These are phyloP conservation scores for Colletes latitarsis DNA, from an alignment of 1,140 invertebrate species.

Conservation along the genomic window DNA sequence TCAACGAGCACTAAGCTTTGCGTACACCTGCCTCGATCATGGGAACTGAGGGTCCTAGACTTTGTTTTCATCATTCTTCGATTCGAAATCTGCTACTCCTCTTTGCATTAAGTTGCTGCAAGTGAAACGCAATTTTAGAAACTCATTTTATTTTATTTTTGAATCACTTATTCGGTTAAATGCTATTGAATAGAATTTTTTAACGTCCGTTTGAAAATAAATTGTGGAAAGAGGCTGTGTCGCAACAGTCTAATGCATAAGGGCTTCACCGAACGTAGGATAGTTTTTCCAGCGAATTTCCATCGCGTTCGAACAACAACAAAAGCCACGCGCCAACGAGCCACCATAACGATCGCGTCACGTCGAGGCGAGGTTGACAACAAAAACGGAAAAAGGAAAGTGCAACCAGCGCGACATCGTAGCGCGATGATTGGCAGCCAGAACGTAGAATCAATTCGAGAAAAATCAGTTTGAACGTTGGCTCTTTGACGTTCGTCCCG, in stretches of 20 bases:
- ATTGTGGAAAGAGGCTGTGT: no score
- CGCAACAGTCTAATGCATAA: no score
- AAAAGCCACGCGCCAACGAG: not conserved
- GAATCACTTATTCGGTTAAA: no score
- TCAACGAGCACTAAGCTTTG: not conserved
- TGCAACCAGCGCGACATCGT: not conserved
- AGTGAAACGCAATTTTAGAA: no score
- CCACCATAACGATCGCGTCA: not conserved
- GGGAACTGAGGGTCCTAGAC: not conserved
- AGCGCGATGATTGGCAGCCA: not conserved
- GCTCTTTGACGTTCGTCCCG: not conserved
- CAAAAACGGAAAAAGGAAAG: not conserved
- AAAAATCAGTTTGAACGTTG: not conserved
- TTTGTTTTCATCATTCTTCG: not conserved
- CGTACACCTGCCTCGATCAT: not conserved
- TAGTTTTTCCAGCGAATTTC: not conserved
- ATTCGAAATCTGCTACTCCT: not conserved
- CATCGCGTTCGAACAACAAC: not conserved
- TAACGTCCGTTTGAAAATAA: no score
- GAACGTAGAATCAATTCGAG: not conserved
- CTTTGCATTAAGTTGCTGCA: no score
- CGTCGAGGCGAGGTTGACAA: not conserved
- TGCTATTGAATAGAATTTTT: no score
- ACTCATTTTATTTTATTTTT: no score
- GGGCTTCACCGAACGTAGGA: not conserved